Evolutionary conservation across 2,113 vertebrate genomes (phyloP).

Genomic region (Varanus salvator): DNA sequence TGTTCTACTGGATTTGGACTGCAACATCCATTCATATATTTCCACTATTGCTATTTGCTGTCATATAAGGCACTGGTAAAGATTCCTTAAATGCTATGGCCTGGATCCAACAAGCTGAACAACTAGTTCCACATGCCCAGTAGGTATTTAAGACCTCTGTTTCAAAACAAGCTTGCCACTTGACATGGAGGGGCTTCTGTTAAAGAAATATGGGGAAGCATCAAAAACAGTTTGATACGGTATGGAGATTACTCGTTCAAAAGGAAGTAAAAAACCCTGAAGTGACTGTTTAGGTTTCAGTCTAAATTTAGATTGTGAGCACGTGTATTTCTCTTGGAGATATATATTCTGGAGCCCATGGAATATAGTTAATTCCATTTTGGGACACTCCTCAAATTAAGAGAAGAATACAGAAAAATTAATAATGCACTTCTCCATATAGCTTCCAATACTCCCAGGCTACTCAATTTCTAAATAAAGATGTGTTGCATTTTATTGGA

Average conservation of each 20-base stretch:
- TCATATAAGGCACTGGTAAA: neutral
- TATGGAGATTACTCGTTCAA: neutral
- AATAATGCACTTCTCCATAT: neutral
- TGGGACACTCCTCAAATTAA: neutral
- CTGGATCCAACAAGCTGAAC: neutral
- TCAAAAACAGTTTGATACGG: neutral
- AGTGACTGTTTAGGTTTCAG: neutral
- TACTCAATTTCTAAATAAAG: neutral
- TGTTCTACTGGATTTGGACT: no score
- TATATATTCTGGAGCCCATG: neutral
- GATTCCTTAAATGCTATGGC: neutral
- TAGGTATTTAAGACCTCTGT: neutral
- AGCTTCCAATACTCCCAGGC: neutral
- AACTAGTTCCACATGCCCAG: neutral
- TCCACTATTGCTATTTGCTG: neutral
- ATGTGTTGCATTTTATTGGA: neutral
- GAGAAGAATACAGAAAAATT: neutral
- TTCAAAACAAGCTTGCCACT: neutral
- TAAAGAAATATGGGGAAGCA: neutral
- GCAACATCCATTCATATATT: no score
- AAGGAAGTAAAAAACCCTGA: neutral
- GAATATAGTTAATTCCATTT: neutral
- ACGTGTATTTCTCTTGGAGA: neutral
- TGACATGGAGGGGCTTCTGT: neutral
- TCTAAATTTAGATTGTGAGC: neutral